Base-by-base conservation (phyloP, 2,888 invertebrate species). In the Girardia tigrina region DNA sequence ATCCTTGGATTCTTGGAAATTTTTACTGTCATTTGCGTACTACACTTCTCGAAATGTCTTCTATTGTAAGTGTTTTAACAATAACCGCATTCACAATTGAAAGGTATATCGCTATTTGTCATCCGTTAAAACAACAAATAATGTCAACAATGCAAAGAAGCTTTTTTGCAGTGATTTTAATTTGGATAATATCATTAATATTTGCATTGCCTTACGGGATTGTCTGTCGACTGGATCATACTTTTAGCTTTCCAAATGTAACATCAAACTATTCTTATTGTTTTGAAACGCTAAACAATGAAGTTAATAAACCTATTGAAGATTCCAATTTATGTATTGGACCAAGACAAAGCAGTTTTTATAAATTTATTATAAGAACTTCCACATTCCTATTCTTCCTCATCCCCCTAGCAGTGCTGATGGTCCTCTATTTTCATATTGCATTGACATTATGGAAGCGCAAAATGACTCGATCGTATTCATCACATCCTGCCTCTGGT, bases 61-160 rank as follows among this genome's bases (percentile, higher is more conserved):
- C 76, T 0, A 42, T 69, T 26, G 76, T 76, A 14, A 75, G 74
- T 28, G 76, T 92, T 0, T 80, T 87, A 36, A 86, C 86, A 14
- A 92, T 92, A 80, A 91, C 91, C 0, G 91, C 91, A 0, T 92
- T 92, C 83, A 92, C 91, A 0, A 88, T 90, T 42, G 92, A 92
- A 82, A 86, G 92, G 78, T 93, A 91, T 82, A 88, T 91, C 42
- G 91, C 91, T 75, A 91, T 91, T 79, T 91, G 91, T 81, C 89
- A 90, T 81, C 92, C 92, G 0, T 90, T 92, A 80, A 86, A 89
- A 81, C 88, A 89, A 0, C 91, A 91, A 82, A 90, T 80, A 56
- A 89, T 91, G 87, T 91, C 91, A 0, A 90, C 71, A 28, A 71
- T 27, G 71, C 29, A 71, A 28, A 28, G 29, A 71, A 20, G 20